These are phyloP conservation scores for Leptura quadrifasciata DNA, from an alignment of 2,888 invertebrate species.

Conservation along the genomic window DNA sequence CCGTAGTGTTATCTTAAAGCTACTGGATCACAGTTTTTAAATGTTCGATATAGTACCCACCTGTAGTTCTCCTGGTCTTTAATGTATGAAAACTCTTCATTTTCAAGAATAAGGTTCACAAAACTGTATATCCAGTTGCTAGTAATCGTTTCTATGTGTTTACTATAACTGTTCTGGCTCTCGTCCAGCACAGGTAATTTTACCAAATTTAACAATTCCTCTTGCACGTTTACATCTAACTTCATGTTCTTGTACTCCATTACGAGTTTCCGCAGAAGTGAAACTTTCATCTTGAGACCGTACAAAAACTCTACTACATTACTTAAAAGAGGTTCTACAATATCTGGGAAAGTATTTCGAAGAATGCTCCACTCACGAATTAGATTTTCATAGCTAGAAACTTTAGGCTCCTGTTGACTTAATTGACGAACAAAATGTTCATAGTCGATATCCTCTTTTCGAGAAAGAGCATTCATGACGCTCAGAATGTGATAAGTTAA, in stretches of 20 bases:
- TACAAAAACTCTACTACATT: constrained; percentile 82
- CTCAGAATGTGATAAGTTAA: constrained; percentile 47
- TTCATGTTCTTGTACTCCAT: constrained; percentile 62
- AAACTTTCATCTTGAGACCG: constrained; percentile 78
- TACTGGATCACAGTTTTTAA: too few species aligned
- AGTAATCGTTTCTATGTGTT: constrained; percentile 75
- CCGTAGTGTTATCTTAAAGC: too few species aligned
- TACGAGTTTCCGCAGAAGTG: constrained; percentile 75
- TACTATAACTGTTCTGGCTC: constrained; percentile 67
- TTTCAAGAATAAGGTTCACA: constrained; percentile 58
- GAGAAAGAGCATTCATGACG: constrained; percentile 29
- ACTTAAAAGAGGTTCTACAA: constrained; percentile 83
- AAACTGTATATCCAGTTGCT: constrained; percentile 61
- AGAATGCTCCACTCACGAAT: constrained; percentile 77
- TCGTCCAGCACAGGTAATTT: constrained; percentile 74
- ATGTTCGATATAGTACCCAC: constrained; percentile 67
- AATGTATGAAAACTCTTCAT: constrained; percentile 54
- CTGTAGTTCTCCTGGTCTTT: constrained; percentile 73
- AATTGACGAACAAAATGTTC: constrained; percentile 35
- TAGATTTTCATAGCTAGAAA: constrained; percentile 62
- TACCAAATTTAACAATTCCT: constrained; percentile 73
- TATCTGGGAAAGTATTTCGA: constrained; percentile 84
- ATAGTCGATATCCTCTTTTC: constrained; percentile 41
- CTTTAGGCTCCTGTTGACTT: constrained; percentile 51
- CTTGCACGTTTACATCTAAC: constrained; percentile 60